Evolutionary conservation across 2,797 vertebrate genomes (phyloP), one percentile per base, ranked within the genome.

Genomic region (Xyrichtys novacula): DNA sequence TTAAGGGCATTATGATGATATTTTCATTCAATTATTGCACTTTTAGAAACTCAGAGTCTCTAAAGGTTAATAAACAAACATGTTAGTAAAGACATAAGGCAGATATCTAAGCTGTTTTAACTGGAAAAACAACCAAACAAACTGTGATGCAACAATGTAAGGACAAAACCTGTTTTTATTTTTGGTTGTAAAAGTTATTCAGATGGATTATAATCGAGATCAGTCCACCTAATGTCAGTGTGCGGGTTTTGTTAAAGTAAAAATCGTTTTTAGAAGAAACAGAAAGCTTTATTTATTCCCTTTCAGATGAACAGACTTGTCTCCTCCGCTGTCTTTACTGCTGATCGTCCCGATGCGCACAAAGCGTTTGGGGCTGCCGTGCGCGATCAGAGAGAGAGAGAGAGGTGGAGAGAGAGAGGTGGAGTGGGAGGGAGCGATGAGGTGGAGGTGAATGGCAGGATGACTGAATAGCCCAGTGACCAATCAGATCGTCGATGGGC

Each of bases 401-500:
- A 61, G 78, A 39, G 67, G 67, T 7, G 7, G 52, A 28, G 61
- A 43, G 77, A 53, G 71, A 62, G 76, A 16, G 34, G 12, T 60
- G 40, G 68, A n/a, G 74, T 36, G 59, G 3, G 65, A n/a, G 57
- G 46, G 54, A 23, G 74, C 65, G 65, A 31, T 74, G 71, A 55
- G 85, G 80, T 56, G 88, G 77, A 46, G 71, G 71, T 81, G 82
- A 78, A 75, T 74, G 81, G 74, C 79, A 65, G 61, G 55, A 71
- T 93, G 94, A 95, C 93, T 90, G 94, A 95, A 75, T 65, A 92
- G 83, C 85, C 48, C 66, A 32, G 17, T 82, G 85, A 81, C 94
- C 94, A 95, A 95, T 95, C 88, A 90, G 58, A 65, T 71, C 67
- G 10, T 62, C 68, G 84, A 84, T 93, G 91, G 94, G 94, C 86